Evolutionary conservation across 2,888 invertebrate genomes (phyloP).

Genomic region (Andrena trimmerana): DNA sequence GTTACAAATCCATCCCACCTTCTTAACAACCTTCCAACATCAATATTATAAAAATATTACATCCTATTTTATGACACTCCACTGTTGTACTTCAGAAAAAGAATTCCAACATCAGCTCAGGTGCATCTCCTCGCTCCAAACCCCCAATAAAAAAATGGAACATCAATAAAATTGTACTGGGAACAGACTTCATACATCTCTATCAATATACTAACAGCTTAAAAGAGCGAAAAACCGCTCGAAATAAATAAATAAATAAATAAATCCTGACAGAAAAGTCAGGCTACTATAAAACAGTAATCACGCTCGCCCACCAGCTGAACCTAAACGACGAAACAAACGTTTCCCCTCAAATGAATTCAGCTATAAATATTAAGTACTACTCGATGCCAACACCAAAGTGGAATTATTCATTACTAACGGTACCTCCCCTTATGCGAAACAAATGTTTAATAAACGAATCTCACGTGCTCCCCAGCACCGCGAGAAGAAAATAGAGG

Average conservation of each 20-base stretch:
- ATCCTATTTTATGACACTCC: not conserved
- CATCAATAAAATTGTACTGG: not conserved
- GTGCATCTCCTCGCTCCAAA: not conserved
- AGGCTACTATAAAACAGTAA: not conserved
- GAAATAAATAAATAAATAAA: not conserved
- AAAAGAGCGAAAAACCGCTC: not conserved
- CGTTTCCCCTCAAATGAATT: not conserved
- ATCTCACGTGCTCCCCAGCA: conserved; percentile 40
- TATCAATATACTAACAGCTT: not conserved
- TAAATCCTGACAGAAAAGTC: not conserved
- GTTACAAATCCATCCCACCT: not conserved
- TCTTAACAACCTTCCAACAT: not conserved
- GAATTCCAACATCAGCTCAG: conserved; percentile 17
- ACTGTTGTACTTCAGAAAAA: not conserved
- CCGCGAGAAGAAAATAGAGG: conserved; percentile 6
- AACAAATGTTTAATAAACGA: not conserved
- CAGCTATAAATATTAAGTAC: not conserved
- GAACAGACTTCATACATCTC: not conserved
- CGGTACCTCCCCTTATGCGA: not conserved
- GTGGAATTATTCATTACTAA: not conserved
- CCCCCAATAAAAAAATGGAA: not conserved
- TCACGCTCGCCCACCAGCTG: too few species aligned
- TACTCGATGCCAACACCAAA: not conserved
- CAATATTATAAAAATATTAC: not conserved
- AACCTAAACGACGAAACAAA: conserved; percentile 1